Evolutionary conservation across 2,113 vertebrate genomes (phyloP), one percentile per base, ranked within the genome.

Genomic region (Illadopsis cleaveri): DNA sequence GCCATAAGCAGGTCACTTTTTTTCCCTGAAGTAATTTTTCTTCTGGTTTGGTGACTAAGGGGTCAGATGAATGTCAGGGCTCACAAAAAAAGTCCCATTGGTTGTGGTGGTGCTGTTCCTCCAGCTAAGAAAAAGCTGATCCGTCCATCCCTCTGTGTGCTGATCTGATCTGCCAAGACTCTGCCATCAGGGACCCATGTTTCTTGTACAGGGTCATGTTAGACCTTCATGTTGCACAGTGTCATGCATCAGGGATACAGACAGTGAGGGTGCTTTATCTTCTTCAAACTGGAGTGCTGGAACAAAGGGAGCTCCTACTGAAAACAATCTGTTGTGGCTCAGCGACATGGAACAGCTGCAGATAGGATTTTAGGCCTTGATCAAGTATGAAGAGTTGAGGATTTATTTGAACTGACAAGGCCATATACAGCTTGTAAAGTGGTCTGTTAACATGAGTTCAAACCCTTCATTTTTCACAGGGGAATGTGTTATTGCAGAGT

Each of bases 301-400:
- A 79, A 17, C 64, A 86, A 79, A 88, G 68, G 80, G 20, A 65
- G 10, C 21, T 91, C 25, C 20, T 69, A 95, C 83, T 95, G 70
- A 89, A 95, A 96, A 76, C 48, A 91, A 56, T 89, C 62, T 79
- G 31, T 42, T 93, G 25, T 96, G 77, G 87, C 54, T 94, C 84
- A 95, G 66, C 0, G 10, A 53, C 37, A 35, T 24, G 78, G 73
- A 96, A 85, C 89, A 79, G 57, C 81, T 96, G 87, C 84, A 96
- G 81, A 94, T 96, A 64, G 40, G 53, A 54, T 85, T 96, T 96
- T 95, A 93, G 84, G 68, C 81, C 61, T 87, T 69, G 28, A 69
- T 85, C 61, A 54, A 91, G 28, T 78, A 38, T 68, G 56, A 90
- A 45, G 50, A 56, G 25, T 50, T 2, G 7, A 61, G 33, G 28